Base-by-base conservation (phyloP, 1,140 invertebrate species). In the Aphis craccivora region DNA sequence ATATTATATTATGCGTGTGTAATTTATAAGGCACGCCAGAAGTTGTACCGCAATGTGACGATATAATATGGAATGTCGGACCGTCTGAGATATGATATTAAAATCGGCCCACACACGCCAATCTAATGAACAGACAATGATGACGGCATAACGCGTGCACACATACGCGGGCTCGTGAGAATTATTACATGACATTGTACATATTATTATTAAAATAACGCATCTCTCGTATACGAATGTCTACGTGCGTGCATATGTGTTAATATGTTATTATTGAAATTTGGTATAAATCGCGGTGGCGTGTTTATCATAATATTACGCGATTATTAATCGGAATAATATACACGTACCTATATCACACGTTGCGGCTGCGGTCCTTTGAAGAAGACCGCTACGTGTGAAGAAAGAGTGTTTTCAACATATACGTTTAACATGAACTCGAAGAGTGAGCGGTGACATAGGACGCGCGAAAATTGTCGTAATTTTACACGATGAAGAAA, bases 41-140 rank as follows among this genome's bases (percentile, higher is more conserved):
- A 35, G 35, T 83, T n/a, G 60, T 76, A n/a, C 37, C 0, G 35
- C 35, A 83, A 37, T 40, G 81, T 37, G 76, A 37, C n/a, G 35
- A 81, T 67, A 11, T 30, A 11, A 67, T 14, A 67, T n/a, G 60
- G 60, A 76, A 76, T 76, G 60, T 76, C 60, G 14, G 60, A 35
- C 60, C 60, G 60, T 76, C 60, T 76, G 60, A 76, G 60, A 76
- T 76, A n/a, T 76, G 60, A 76, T 37, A 83, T 83, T 83, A 40
- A 83, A 86, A 86, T 86, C 83, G 9, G 83, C 83, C 83, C 83
- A 86, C 83, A 25, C 83, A 45, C 40, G 83, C 40, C 83, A 86
- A 43, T 86, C 40, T 86, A 86, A 86, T 30, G 83, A 43, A 25
- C 83, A 86, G 83, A 86, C 83, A 43, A 86, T 86, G 37, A 43